A percentile compares a stretch with the other conserved stretches of the same genome.
Evolutionary conservation across 2,888 invertebrate species (phyloP).

Genomic region (Anarsia innoxiella): DNA sequence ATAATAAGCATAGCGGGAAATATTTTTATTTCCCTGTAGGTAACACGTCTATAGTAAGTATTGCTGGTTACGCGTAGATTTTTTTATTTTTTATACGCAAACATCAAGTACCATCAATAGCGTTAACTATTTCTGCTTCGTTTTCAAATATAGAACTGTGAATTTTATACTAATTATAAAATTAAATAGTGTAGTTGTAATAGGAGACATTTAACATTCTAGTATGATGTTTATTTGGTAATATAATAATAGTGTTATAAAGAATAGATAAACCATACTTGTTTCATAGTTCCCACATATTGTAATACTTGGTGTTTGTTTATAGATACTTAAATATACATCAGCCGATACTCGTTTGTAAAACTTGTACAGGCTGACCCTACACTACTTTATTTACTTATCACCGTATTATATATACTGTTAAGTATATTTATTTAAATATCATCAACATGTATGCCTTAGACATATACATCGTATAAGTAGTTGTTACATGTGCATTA

Average conservation of each 20-base stretch:
- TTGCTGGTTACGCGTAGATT: slow-evolving; percentile 12
- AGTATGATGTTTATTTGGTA: too few relatives aligned
- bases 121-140: too few relatives aligned
- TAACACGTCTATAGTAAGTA: slow-evolving; percentile 5
- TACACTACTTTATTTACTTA: slow-evolving; percentile 2
- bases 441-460: background rate
- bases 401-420: background rate
- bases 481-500: slow-evolving; percentile 24
- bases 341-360: slow-evolving; percentile 1
- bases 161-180: too few relatives aligned
- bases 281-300: too few relatives aligned
- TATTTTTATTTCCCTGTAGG: slow-evolving; percentile 5
- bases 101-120: too few relatives aligned
- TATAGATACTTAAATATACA: too few relatives aligned
- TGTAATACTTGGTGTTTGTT: too few relatives aligned
- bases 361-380: background rate
- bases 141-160: too few relatives aligned
- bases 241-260: too few relatives aligned
- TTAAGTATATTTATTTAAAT: background rate
- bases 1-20: slow-evolving; percentile 3
- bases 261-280: too few relatives aligned
- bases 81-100: slow-evolving; percentile 2
- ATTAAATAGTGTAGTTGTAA: too few relatives aligned
- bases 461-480: background rate
- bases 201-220: too few relatives aligned